These are phyloP conservation scores for Parus major DNA, from an alignment of 2,113 vertebrate genomes.

Conservation along the genomic window DNA sequence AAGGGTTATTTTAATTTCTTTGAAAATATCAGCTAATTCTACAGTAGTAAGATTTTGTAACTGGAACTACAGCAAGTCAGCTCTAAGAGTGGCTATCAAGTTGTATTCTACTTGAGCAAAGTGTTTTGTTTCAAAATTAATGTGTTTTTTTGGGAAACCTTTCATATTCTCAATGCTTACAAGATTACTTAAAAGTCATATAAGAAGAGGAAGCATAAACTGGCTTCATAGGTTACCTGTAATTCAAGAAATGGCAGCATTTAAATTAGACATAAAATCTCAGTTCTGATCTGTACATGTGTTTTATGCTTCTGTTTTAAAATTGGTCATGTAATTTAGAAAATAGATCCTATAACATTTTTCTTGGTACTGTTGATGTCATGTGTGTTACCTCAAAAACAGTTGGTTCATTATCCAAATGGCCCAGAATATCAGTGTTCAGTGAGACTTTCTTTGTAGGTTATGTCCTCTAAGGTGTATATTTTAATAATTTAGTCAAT, in stretches of 20 bases:
- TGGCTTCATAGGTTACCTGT: background rate
- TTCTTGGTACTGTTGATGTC: background rate
- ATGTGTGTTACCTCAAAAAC: background rate
- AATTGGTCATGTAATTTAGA: background rate
- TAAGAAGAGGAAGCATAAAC: background rate
- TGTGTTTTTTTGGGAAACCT: background rate
- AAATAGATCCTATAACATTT: background rate
- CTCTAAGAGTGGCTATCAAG: background rate
- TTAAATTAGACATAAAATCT: background rate
- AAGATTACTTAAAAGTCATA: background rate
- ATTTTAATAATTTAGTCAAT: conserved; percentile 8
- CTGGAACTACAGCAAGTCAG: background rate
- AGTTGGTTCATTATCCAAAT: background rate
- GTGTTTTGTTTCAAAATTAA: background rate
- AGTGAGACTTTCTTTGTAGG: background rate
- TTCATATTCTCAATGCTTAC: background rate
- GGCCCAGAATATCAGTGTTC: background rate
- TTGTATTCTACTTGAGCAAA: background rate
- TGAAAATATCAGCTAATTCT: background rate
- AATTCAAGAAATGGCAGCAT: background rate
- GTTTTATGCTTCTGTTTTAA: background rate
- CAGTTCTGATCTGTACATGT: background rate
- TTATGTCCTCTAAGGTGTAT: background rate
- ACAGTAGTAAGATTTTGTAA: background rate
- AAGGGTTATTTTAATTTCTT: background rate